Evolutionary conservation across 1,140 invertebrate species (phyloP).

Genomic region (Procambarus clarkii): DNA sequence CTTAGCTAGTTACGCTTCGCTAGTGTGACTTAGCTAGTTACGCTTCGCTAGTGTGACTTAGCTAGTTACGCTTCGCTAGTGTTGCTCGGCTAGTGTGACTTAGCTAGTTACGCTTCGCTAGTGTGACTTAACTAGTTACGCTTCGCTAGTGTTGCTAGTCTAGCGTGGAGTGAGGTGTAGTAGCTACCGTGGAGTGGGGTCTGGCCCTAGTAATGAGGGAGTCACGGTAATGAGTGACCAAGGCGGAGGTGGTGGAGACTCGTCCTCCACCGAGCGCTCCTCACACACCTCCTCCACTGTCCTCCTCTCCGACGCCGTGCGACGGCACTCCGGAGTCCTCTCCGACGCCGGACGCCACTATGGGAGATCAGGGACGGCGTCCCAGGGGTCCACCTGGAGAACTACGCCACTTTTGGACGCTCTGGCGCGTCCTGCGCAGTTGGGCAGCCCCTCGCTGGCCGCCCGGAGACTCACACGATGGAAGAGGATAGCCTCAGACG

Average conservation of each 20-base stretch:
- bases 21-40: too few species aligned
- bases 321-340: background rate
- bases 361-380: background rate
- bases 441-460: slow-evolving; percentile 40
- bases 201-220: too few species aligned
- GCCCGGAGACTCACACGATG: slow-evolving; percentile 57
- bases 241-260: slow-evolving; percentile 38
- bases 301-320: slow-evolving; percentile 39
- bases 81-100: too few species aligned
- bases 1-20: too few species aligned
- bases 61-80: too few species aligned
- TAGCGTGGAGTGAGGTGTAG: too few species aligned
- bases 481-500: slow-evolving; percentile 53
- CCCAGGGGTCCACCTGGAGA: slow-evolving; percentile 24
- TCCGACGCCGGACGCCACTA: slow-evolving; percentile 1
- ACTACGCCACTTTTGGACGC: slow-evolving; percentile 57
- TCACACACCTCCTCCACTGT: slow-evolving; percentile 60
- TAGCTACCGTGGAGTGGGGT: too few species aligned
- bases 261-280: slow-evolving; percentile 50
- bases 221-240: slow-evolving; percentile 30
- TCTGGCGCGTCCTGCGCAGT: slow-evolving; percentile 40
- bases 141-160: too few species aligned
- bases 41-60: too few species aligned
- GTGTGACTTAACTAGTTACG: too few species aligned
- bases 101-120: too few species aligned